Conservation (phyloP, 2,113 vertebrate species). For the Nothoprocta perdicaria region DNA sequence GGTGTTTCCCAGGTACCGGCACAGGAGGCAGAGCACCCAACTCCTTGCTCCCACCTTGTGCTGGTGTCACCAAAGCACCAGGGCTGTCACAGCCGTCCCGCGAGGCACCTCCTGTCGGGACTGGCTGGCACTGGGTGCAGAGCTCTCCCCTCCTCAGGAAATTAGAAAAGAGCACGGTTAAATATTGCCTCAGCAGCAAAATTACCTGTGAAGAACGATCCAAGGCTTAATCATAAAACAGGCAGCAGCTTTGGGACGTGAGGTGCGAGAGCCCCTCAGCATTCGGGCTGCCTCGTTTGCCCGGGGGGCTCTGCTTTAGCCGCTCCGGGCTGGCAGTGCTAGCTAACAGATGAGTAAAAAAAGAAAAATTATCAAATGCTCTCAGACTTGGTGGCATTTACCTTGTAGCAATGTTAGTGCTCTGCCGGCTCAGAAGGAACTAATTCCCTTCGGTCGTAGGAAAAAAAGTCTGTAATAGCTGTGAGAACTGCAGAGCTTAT, state of each 20-base stretch:
- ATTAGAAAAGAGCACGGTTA: background rate
- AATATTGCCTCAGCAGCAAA: background rate
- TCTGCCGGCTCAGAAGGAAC: conserved; percentile 19
- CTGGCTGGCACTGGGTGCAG: background rate
- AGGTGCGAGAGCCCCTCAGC: background rate
- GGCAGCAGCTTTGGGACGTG: background rate
- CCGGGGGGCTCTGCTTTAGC: background rate
- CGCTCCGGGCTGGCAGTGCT: background rate
- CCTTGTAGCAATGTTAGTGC: background rate
- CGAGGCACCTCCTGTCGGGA: background rate
- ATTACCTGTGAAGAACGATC: background rate
- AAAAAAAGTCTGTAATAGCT: conserved; percentile 16
- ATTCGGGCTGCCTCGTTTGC: background rate
- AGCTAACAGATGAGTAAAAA: background rate
- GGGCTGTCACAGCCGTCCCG: rapidly evolving
- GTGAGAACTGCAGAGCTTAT: conserved; percentile 19
- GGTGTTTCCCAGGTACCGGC: background rate
- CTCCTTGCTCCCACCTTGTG: background rate
- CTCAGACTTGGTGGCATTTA: background rate
- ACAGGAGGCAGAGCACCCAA: background rate
- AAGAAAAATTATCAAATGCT: conserved; percentile 2
- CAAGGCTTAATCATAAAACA: background rate
- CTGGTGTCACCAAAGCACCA: background rate
- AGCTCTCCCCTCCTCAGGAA: background rate
- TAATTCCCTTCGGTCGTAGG: conserved; percentile 3